These are phyloP conservation scores for Malthinus seriepunctatus DNA, from an alignment of 2,888 invertebrate species.

Conservation along the genomic window DNA sequence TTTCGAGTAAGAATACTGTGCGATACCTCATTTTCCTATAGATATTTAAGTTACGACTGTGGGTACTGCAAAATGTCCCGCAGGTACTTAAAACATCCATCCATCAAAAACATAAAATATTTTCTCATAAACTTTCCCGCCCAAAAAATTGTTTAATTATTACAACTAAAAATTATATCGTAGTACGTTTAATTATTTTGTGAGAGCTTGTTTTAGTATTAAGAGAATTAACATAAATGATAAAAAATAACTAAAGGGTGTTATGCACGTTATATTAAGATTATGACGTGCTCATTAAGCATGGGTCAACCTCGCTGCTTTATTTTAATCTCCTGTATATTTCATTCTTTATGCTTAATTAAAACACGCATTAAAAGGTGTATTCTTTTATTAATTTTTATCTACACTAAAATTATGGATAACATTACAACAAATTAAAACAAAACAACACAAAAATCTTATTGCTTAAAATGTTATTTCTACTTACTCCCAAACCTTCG, in stretches of 20 bases:
- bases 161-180: too few relatives aligned
- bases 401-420: constrained; percentile 17
- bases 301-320: constrained; percentile 25
- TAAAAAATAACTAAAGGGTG: constrained; percentile 19
- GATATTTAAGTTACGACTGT: constrained; percentile 1
- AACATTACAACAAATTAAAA: background rate
- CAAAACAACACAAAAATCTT: too few relatives aligned
- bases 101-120: constrained; percentile 8
- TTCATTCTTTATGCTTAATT: constrained; percentile 28
- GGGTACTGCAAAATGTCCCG: constrained; percentile 13
- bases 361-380: constrained; percentile 25
- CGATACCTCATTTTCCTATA: too few relatives aligned
- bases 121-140: constrained; percentile 6
- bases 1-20: too few relatives aligned
- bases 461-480: too few relatives aligned
- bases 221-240: constrained; percentile 23
- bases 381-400: constrained; percentile 24
- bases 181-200: constrained; percentile 17
- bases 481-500: too few relatives aligned
- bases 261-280: constrained; percentile 22
- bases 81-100: constrained; percentile 15
- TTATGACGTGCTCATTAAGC: constrained; percentile 26
- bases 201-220: constrained; percentile 15
- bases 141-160: too few relatives aligned
- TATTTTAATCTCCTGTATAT: constrained; percentile 25